Evolutionary conservation across 2,888 invertebrate species (phyloP).

Genomic region (Synanthedon tipuliformis): DNA sequence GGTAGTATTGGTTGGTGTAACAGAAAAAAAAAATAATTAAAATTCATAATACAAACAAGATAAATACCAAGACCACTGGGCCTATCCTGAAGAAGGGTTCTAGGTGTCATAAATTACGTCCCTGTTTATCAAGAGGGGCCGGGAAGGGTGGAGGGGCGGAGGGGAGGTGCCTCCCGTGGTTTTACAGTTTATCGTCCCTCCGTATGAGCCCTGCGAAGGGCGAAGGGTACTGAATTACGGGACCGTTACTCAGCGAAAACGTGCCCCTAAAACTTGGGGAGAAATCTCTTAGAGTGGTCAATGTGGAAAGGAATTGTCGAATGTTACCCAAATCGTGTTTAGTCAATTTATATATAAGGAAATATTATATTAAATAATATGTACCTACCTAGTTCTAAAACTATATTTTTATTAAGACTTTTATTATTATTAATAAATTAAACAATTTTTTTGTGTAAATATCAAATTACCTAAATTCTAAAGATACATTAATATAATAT

Average conservation of each 20-base stretch:
- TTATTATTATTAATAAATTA: too few species aligned
- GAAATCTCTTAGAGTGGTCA: not conserved
- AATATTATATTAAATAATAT: too few species aligned
- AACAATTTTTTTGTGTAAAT: too few species aligned
- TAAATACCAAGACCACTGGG: not conserved
- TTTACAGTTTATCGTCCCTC: constrained; percentile 65
- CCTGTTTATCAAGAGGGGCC: constrained; percentile 49
- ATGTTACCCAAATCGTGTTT: too few species aligned
- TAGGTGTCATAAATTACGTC: constrained; percentile 65
- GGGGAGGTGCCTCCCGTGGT: constrained; percentile 56
- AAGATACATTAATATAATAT: too few species aligned
- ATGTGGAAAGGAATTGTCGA: not conserved
- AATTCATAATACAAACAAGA: not conserved
- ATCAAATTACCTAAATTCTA: too few species aligned
- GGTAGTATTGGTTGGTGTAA: too few species aligned
- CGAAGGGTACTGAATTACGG: constrained; percentile 49
- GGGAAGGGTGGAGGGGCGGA: constrained; percentile 38
- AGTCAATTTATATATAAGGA: too few species aligned
- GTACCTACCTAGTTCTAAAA: too few species aligned
- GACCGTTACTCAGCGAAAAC: constrained; percentile 52
- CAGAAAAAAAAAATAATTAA: too few species aligned
- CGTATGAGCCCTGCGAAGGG: constrained; percentile 42
- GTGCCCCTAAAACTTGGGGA: constrained; percentile 29
- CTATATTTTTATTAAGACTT: too few species aligned
- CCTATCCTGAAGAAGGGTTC: constrained; percentile 23